These are phyloP conservation scores for Margaritifera margaritifera DNA, from an alignment of 2,888 invertebrate species.

Conservation along the genomic window DNA sequence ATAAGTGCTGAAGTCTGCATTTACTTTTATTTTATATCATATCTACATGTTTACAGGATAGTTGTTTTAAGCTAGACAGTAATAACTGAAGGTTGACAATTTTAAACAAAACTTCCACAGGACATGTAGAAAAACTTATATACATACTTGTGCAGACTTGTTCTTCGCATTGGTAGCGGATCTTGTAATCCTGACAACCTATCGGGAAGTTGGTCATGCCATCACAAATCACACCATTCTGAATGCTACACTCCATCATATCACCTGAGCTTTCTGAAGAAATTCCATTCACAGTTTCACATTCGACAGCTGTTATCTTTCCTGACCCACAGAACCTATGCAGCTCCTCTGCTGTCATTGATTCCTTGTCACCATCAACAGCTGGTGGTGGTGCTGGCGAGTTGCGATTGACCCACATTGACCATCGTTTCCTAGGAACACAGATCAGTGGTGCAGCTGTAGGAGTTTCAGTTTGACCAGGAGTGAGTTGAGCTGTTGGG, in stretches of 20 bases:
- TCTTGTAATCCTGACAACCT: slow-evolving; percentile 62
- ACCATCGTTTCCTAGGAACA: slow-evolving; percentile 19
- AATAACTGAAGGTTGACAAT: too few relatives aligned
- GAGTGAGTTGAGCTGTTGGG: slow-evolving; percentile 5
- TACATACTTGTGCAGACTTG: slow-evolving; percentile 28
- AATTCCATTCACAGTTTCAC: slow-evolving; percentile 46
- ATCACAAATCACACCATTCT: slow-evolving; percentile 82
- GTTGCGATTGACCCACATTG: slow-evolving; percentile 32
- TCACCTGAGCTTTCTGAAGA: slow-evolving; percentile 45
- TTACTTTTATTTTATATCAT: too few relatives aligned
- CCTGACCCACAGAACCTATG: slow-evolving; percentile 48
- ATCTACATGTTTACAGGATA: too few relatives aligned
- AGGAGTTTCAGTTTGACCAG: slow-evolving; percentile 11
- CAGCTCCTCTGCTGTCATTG: slow-evolving; percentile 39
- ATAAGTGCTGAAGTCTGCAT: too few relatives aligned
- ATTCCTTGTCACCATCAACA: slow-evolving; percentile 37
- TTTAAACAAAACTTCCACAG: too few relatives aligned
- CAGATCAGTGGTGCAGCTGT: slow-evolving; percentile 27
- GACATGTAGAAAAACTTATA: too few relatives aligned
- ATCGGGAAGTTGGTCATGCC: slow-evolving; percentile 50
- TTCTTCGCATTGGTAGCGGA: slow-evolving; percentile 57
- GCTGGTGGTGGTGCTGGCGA: slow-evolving; percentile 5
- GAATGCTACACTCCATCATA: slow-evolving; percentile 72
- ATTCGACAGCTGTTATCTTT: slow-evolving; percentile 55
- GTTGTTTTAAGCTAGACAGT: too few relatives aligned